These are phyloP conservation scores for Limonius californicus DNA, from an alignment of 1,140 invertebrate genomes.

Conservation along the genomic window DNA sequence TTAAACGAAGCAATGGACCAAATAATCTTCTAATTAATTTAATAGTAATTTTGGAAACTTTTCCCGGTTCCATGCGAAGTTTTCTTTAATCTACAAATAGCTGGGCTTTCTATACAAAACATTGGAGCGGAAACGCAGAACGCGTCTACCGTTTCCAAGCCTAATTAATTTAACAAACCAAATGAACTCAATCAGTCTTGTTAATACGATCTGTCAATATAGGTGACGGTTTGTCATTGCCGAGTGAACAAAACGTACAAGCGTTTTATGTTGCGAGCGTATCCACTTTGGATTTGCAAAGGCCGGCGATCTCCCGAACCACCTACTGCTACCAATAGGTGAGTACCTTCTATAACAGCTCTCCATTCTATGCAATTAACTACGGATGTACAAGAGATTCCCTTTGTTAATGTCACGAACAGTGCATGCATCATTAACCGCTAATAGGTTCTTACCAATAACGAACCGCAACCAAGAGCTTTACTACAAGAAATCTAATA, in stretches of 20 bases:
- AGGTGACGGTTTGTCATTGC: conserved; percentile 66
- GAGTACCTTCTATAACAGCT: conserved; percentile 24
- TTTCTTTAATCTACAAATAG: no score
- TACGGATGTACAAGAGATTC: conserved; percentile 23
- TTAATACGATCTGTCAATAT: conserved; percentile 26
- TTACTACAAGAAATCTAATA: no score
- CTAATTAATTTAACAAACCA: no score
- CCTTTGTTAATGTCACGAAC: conserved; percentile 25
- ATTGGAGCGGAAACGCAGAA: no score
- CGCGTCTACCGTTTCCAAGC: no score
- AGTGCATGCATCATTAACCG: conserved; percentile 21
- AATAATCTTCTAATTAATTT: no score
- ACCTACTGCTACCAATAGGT: conserved; percentile 40
- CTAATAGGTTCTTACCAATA: conserved; percentile 8
- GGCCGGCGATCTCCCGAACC: conserved; percentile 47
- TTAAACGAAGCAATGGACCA: no score
- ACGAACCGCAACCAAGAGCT: no score
- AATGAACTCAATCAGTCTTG: neutral
- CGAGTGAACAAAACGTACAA: conserved; percentile 68
- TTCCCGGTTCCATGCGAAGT: no score
- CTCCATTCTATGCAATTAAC: conserved; percentile 40
- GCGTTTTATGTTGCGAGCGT: conserved; percentile 49
- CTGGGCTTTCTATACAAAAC: no score
- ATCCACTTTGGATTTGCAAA: conserved; percentile 39
- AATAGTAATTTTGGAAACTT: no score